Conservation (phyloP, 2,888 invertebrate species). For the Pristionchus arcanus region DNA sequence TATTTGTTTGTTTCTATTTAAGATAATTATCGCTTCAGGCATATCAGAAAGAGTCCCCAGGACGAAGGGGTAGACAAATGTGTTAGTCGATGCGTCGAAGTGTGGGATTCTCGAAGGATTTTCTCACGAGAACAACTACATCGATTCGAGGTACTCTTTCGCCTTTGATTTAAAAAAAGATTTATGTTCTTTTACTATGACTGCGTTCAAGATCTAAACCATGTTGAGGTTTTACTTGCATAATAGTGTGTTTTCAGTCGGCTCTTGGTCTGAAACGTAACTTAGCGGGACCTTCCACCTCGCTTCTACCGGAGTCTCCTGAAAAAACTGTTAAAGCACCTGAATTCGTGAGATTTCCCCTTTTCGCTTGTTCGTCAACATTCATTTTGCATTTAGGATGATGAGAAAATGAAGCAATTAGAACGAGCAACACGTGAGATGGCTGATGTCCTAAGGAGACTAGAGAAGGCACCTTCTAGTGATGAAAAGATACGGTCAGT, state of each 20-base stretch:
- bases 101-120: slow-evolving; percentile 49
- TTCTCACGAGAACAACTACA: slow-evolving; percentile 46
- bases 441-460: slow-evolving; percentile 62
- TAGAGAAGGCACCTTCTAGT: slow-evolving; percentile 74
- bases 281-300: neutral
- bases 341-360: neutral
- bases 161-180: neutral
- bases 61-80: slow-evolving; percentile 46
- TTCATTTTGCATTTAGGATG: neutral
- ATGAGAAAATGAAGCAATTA: slow-evolving; percentile 50
- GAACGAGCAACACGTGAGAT: slow-evolving; percentile 65
- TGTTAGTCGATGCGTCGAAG: slow-evolving; percentile 22
- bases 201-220: too few species aligned
- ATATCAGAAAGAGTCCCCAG: slow-evolving; percentile 42
- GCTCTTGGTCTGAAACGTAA: slow-evolving; percentile 28
- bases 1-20: too few species aligned
- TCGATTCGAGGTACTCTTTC: slow-evolving; percentile 48
- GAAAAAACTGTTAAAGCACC: slow-evolving; percentile 28
- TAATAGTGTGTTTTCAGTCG: neutral
- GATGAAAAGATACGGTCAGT: slow-evolving; percentile 71
- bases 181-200: neutral
- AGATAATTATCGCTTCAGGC: neutral
- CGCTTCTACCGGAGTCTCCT: slow-evolving; percentile 28
- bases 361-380: neutral
- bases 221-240: too few species aligned